Conservation (phyloP, 2,797 vertebrate species). For the Danio choprae region DNA sequence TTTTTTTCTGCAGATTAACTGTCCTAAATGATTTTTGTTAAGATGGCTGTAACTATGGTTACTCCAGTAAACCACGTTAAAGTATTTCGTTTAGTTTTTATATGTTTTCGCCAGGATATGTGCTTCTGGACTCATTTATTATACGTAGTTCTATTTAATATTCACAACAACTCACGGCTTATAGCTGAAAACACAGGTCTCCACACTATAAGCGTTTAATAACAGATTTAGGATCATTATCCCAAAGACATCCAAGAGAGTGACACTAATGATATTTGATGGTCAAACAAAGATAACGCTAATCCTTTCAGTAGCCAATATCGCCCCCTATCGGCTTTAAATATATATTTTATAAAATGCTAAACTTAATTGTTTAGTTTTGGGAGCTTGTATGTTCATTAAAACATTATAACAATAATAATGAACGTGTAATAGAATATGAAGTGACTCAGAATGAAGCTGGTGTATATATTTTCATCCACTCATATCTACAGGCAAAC, state of each 20-base stretch:
- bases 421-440: not conserved
- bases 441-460: not conserved
- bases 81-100: too few relatives aligned
- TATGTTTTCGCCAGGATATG: not conserved
- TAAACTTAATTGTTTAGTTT: not conserved
- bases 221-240: constrained; percentile 40
- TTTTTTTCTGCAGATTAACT: not conserved
- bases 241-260: constrained; percentile 46
- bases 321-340: constrained; percentile 59
- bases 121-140: not conserved
- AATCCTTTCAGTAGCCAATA: constrained; percentile 58
- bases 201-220: constrained; percentile 18
- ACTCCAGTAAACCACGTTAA: too few relatives aligned
- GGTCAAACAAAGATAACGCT: constrained; percentile 45
- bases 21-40: not conserved
- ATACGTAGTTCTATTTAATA: constrained; percentile 3
- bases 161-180: not conserved
- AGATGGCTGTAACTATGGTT: not conserved
- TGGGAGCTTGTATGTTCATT: too few relatives aligned
- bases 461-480: not conserved
- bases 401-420: not conserved
- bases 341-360: not conserved
- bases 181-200: constrained; percentile 18
- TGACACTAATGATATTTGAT: constrained; percentile 53
- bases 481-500: not conserved